A percentile compares a stretch with the other conserved stretches of the same genome.
phyloP scores from a whole-genome alignment of 2,888 invertebrate genomes.

The Eristalis tenax region DNA sequence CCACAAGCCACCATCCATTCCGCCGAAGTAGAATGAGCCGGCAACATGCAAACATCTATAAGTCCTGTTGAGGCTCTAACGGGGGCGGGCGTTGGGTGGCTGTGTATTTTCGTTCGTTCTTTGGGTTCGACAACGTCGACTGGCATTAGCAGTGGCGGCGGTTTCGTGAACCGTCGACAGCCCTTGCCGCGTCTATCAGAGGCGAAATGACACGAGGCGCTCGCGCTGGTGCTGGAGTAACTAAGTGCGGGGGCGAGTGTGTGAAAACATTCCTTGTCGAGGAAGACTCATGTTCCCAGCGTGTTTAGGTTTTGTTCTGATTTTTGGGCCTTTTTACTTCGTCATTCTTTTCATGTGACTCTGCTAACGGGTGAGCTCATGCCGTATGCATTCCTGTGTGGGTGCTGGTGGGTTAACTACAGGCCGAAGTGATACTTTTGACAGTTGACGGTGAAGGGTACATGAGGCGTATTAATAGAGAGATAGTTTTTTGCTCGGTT shows the following conservation, averaged over 20 bases:
- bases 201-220: constrained; percentile 33
- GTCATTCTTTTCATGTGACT: background rate
- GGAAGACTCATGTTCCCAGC: background rate
- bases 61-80: background rate
- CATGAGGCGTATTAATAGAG: constrained; percentile 45
- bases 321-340: constrained; percentile 8
- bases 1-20: constrained; percentile 47
- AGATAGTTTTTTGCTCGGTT: constrained; percentile 8
- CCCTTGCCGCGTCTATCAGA: constrained; percentile 59
- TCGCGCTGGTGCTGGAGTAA: background rate
- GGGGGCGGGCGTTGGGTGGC: background rate
- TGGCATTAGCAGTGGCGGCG: constrained; percentile 25
- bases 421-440: constrained; percentile 39
- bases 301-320: constrained; percentile 5
- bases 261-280: background rate
- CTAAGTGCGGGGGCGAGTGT: background rate
- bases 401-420: background rate
- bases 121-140: constrained; percentile 16
- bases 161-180: constrained; percentile 64
- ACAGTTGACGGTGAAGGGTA: constrained; percentile 46
- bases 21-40: constrained; percentile 34
- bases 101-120: constrained; percentile 51
- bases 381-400: background rate
- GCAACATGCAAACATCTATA: constrained; percentile 1
- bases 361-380: background rate